Percentiles rank a stretch among this genome's conserved stretches.
These are phyloP conservation scores for Enteromius afrohamiltoni DNA, from an alignment of 2,797 vertebrate genomes.

Conservation along the genomic window DNA sequence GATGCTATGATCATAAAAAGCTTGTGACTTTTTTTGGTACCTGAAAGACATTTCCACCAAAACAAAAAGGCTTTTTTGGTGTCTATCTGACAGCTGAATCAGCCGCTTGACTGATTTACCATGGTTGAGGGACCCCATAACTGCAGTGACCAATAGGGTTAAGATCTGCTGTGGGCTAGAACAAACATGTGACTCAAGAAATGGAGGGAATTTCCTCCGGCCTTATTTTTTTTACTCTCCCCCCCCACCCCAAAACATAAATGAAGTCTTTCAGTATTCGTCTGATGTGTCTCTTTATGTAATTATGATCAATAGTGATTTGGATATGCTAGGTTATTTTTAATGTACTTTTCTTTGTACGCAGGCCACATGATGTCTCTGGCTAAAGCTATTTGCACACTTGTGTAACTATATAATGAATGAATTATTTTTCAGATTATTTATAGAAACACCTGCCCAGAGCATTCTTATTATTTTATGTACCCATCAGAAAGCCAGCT, in stretches of 20 bases:
- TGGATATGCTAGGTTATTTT: not conserved
- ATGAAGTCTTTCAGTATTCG: constrained; percentile 13
- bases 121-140: constrained; percentile 37
- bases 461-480: constrained; percentile 15
- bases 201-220: constrained; percentile 12
- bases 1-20: not conserved
- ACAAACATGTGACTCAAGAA: constrained; percentile 38
- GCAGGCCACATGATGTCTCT: not conserved
- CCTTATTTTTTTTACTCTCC: constrained; percentile 6
- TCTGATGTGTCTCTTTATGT: not conserved
- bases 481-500: constrained; percentile 24
- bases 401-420: not conserved
- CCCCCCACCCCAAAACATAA: not conserved
- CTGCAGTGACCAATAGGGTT: constrained; percentile 32
- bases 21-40: constrained; percentile 35
- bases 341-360: not conserved
- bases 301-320: not conserved
- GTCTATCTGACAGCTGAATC: constrained; percentile 29
- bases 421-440: not conserved
- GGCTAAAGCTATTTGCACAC: not conserved
- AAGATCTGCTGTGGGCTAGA: constrained; percentile 18
- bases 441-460: constrained; percentile 28
- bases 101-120: constrained; percentile 22
- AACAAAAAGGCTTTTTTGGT: constrained; percentile 32
- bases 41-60: not conserved